Evolutionary conservation across 2,113 vertebrate genomes (phyloP).

Genomic region (Hippopotamus amphibius): DNA sequence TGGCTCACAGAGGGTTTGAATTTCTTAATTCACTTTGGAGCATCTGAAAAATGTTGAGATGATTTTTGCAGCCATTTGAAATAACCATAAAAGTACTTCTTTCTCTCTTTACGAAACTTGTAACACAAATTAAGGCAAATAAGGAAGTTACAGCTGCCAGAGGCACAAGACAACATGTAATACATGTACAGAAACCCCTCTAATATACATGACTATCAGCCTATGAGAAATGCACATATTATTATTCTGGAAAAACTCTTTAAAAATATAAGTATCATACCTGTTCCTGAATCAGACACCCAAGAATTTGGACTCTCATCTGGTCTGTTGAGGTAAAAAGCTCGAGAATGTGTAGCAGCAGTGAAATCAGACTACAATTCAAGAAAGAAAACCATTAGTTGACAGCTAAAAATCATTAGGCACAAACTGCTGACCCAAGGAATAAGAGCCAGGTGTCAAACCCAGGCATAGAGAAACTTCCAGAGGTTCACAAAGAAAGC

Average conservation of each 20-base stretch:
- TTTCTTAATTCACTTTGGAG: neutral
- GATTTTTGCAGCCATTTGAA: neutral
- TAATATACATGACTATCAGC: fast-evolving
- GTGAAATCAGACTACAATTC: conserved; percentile 86
- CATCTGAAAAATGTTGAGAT: neutral
- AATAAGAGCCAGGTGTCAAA: neutral
- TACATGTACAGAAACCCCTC: neutral
- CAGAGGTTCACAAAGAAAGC: neutral
- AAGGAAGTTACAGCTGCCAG: neutral
- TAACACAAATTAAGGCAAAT: neutral
- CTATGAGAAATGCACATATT: neutral
- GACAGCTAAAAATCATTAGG: neutral
- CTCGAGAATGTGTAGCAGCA: conserved; percentile 80
- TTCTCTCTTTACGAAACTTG: neutral
- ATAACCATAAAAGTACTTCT: neutral
- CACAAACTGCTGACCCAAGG: neutral
- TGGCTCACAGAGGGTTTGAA: neutral
- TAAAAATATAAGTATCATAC: conserved; percentile 83
- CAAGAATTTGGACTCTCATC: conserved; percentile 88
- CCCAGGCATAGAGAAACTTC: fast-evolving
- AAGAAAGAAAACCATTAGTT: conserved; percentile 24
- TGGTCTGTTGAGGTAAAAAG: conserved; percentile 90
- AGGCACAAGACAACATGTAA: neutral
- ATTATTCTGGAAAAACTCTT: neutral
- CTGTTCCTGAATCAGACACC: conserved; percentile 91